Evolutionary conservation across 2,113 vertebrate species (phyloP).

Genomic region (Cacatua alba): DNA sequence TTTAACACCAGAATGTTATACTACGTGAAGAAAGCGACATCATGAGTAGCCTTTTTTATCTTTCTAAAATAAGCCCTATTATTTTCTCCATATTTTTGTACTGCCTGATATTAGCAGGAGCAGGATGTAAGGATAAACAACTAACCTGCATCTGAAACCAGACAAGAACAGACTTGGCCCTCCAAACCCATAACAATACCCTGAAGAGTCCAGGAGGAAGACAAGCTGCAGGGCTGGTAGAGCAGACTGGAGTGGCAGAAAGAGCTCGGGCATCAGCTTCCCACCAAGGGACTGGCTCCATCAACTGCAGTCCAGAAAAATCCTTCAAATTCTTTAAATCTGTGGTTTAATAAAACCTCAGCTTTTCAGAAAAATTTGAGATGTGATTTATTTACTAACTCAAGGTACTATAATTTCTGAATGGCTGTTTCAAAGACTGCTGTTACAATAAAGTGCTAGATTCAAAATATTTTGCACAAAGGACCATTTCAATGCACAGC

Average conservation of each 20-base stretch:
- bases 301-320: background rate
- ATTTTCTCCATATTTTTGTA: background rate
- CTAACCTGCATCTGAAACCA: background rate
- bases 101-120: background rate
- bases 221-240: background rate
- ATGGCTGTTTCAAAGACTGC: rapidly evolving
- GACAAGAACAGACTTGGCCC: background rate
- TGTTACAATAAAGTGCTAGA: background rate
- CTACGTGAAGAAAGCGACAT: background rate
- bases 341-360: background rate
- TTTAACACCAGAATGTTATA: background rate
- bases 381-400: background rate
- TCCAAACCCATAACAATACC: background rate
- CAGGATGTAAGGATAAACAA: background rate
- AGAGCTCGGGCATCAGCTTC: background rate
- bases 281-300: background rate
- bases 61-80: background rate
- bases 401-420: background rate
- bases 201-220: background rate
- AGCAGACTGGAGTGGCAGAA: background rate
- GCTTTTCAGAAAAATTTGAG: background rate
- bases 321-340: background rate
- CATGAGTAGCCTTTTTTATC: background rate
- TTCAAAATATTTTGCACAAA: background rate
- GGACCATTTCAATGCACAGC: background rate